Conservation (phyloP, 2,888 invertebrate species). For the Pomacea canaliculata region DNA sequence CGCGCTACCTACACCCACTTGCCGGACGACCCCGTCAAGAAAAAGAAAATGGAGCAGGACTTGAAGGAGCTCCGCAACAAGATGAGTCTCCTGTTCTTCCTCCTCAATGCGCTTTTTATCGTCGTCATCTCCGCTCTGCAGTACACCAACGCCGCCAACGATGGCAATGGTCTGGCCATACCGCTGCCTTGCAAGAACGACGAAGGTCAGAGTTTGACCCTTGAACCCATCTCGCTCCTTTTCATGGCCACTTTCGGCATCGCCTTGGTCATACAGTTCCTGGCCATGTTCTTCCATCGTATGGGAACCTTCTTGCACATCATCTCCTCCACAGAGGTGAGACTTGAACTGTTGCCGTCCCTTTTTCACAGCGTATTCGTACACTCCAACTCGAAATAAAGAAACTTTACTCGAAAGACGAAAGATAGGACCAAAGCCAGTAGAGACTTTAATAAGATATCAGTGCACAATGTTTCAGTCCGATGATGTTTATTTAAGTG, state of each 20-base stretch:
- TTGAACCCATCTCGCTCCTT: slow-evolving; percentile 76
- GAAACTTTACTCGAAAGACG: background rate
- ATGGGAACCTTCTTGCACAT: slow-evolving; percentile 97
- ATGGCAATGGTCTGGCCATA: slow-evolving; percentile 46
- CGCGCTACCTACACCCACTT: slow-evolving; percentile 94
- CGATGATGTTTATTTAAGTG: too few species aligned
- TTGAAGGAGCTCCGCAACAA: slow-evolving; percentile 94
- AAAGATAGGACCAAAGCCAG: background rate
- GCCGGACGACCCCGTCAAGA: slow-evolving; percentile 84
- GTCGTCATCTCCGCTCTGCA: slow-evolving; percentile 97
- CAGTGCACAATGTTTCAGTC: too few species aligned
- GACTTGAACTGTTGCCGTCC: background rate
- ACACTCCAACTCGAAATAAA: background rate
- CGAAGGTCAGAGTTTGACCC: slow-evolving; percentile 38
- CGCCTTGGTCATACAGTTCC: slow-evolving; percentile 94
- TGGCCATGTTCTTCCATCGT: slow-evolving; percentile 93
- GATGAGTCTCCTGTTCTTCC: slow-evolving; percentile 82
- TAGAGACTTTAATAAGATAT: background rate
- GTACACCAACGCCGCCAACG: slow-evolving; percentile 77
- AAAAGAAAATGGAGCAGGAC: slow-evolving; percentile 41
- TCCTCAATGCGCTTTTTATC: slow-evolving; percentile 98
- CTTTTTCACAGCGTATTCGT: background rate
- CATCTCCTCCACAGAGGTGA: slow-evolving; percentile 87
- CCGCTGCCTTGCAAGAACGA: slow-evolving; percentile 44
- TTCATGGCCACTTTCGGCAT: slow-evolving; percentile 98